Percentiles rank a stretch among this genome's conserved stretches.
phyloP scores from a whole-genome alignment of 2,113 vertebrate genomes.

The Aptenodytes forsteri region DNA sequence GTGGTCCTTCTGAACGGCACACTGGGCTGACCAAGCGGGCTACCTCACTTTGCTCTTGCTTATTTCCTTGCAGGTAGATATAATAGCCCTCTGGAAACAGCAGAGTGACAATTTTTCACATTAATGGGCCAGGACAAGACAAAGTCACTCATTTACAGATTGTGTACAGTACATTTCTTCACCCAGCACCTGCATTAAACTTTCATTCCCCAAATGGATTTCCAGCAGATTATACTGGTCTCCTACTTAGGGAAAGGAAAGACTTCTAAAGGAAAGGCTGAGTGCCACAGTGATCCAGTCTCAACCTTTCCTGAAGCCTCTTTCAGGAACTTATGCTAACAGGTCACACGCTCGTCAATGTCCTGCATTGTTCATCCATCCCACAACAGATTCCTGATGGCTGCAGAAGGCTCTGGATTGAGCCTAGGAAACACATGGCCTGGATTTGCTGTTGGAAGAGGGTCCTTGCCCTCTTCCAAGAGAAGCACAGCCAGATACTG shows the following conservation, averaged over 20 bases:
- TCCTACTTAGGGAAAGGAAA: background rate
- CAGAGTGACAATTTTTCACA: conserved; percentile 16
- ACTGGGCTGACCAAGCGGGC: conserved; percentile 75
- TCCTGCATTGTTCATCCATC: background rate
- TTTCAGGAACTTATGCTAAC: background rate
- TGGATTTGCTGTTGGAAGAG: background rate
- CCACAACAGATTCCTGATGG: background rate
- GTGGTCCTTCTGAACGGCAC: conserved; percentile 60
- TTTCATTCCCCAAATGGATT: background rate
- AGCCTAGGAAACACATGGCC: background rate
- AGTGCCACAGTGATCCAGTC: background rate
- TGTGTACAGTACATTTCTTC: background rate
- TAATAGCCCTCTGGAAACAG: conserved; percentile 78
- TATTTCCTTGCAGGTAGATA: conserved; percentile 76
- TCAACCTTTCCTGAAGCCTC: background rate
- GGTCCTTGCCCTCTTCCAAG: background rate
- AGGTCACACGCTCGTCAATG: background rate
- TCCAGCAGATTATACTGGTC: background rate
- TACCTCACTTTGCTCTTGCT: conserved; percentile 16
- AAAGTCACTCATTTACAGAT: background rate
- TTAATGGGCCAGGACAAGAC: background rate
- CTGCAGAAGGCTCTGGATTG: background rate
- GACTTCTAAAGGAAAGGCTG: background rate
- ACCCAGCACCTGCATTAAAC: background rate
- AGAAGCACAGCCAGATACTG: background rate